Conservation (phyloP, 64 coral and sea anemone species). For the Porites australiensis region DNA sequence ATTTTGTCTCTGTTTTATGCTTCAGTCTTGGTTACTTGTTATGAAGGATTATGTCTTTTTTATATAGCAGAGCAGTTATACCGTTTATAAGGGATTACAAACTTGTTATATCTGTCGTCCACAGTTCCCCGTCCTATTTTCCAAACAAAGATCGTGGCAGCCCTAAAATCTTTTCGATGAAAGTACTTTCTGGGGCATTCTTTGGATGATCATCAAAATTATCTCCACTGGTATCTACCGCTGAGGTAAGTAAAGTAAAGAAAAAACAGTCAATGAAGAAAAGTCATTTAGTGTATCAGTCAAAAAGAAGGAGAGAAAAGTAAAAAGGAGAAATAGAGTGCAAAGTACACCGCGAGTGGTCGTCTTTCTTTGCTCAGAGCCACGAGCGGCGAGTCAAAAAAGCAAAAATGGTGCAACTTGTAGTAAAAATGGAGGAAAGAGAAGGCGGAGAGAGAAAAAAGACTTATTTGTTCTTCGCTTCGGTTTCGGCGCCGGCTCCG, state of each 20-base stretch:
- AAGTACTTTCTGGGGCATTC: slow-evolving; percentile 37
- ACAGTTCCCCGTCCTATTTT: background rate
- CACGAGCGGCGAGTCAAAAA: too few relatives aligned
- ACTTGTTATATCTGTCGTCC: background rate
- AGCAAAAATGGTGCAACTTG: too few relatives aligned
- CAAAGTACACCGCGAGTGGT: too few relatives aligned
- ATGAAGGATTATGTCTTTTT: slow-evolving; percentile 10
- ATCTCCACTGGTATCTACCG: slow-evolving; percentile 4
- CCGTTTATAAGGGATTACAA: background rate
- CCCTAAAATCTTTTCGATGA: slow-evolving; percentile 49
- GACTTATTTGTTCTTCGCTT: too few relatives aligned
- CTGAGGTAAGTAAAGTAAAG: slow-evolving; percentile 35
- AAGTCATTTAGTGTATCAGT: background rate
- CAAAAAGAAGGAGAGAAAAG: background rate
- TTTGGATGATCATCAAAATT: slow-evolving; percentile 23
- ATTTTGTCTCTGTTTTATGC: slow-evolving; percentile 2
- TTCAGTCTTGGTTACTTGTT: slow-evolving; percentile 5
- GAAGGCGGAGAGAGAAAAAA: too few relatives aligned
- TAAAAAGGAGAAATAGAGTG: background rate
- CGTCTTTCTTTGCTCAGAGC: too few relatives aligned
- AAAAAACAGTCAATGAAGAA: background rate
- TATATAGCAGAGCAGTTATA: background rate
- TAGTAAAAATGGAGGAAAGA: too few relatives aligned
- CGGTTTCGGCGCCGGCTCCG: too few relatives aligned
- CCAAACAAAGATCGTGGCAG: slow-evolving; percentile 40